A percentile compares a stretch with the other conserved stretches of the same genome.
phyloP scores from a whole-genome alignment of 2,113 vertebrate genomes.

The Cottus gobio region DNA sequence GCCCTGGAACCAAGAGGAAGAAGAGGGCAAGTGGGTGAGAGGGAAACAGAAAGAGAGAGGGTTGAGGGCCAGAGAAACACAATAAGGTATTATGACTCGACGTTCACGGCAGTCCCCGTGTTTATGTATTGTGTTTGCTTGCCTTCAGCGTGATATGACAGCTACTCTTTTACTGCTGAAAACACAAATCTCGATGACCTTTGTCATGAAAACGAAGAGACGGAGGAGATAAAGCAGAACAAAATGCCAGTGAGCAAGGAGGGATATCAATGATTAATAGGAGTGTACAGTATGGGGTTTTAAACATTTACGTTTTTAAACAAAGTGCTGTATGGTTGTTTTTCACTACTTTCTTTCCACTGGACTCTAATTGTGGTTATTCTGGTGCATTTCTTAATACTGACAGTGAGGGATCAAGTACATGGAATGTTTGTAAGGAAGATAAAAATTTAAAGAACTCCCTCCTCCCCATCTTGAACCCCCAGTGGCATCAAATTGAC shows the following conservation, averaged over 20 bases:
- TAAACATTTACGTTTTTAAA: slow-evolving; percentile 12
- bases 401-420: slow-evolving; percentile 41
- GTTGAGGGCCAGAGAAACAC: slow-evolving; percentile 55
- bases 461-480: background rate
- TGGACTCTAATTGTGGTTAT: slow-evolving; percentile 25
- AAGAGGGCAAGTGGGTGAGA: slow-evolving; percentile 52
- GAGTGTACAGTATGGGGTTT: background rate
- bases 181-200: slow-evolving; percentile 34
- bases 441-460: background rate
- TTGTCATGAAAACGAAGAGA: slow-evolving; percentile 28
- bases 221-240: slow-evolving; percentile 29
- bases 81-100: slow-evolving; percentile 64
- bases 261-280: slow-evolving; percentile 6
- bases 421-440: slow-evolving; percentile 14
- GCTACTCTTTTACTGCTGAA: slow-evolving; percentile 53
- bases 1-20: slow-evolving; percentile 50
- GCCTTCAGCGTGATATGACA: slow-evolving; percentile 59
- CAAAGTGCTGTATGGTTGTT: background rate
- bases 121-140: slow-evolving; percentile 52
- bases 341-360: background rate
- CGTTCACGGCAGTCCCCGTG: slow-evolving; percentile 76
- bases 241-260: background rate
- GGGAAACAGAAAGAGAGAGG: slow-evolving; percentile 39
- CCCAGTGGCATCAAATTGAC: background rate
- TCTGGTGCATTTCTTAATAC: slow-evolving; percentile 40